Percentiles rank a stretch among this genome's conserved stretches.
phyloP scores from a whole-genome alignment of 2,888 invertebrate genomes.

The Lithodes maja region DNA sequence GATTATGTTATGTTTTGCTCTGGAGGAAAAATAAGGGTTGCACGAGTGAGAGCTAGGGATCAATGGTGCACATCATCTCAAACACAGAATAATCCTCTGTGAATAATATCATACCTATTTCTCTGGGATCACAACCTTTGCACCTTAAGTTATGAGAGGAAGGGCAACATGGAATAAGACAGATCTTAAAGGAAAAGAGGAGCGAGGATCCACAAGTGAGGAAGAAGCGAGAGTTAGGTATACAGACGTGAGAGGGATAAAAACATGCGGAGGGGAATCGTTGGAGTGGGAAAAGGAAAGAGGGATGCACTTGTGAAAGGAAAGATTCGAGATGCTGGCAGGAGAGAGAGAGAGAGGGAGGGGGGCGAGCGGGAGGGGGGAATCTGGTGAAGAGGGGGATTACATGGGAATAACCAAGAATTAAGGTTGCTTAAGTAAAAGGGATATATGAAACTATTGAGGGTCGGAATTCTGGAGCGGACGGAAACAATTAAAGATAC shows the following conservation, averaged over 20 bases:
- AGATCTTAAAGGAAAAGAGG: not conserved
- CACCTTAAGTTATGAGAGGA: no score
- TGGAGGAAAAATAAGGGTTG: no score
- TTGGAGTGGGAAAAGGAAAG: not conserved
- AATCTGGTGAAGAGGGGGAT: not conserved
- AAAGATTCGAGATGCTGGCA: not conserved
- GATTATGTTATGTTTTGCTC: no score
- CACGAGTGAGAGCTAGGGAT: no score
- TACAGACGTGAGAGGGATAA: no score
- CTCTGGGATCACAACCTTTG: no score
- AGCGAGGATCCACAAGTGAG: conserved; percentile 13
- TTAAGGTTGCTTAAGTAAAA: not conserved
- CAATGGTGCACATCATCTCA: no score
- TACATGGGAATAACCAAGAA: not conserved
- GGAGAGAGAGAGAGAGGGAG: no score
- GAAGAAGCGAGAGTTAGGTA: not conserved
- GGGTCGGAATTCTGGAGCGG: not conserved
- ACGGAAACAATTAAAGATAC: no score
- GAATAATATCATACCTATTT: no score
- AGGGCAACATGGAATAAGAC: no score
- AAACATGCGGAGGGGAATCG: not conserved
- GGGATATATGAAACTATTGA: not conserved
- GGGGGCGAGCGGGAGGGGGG: not conserved
- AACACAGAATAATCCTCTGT: no score
- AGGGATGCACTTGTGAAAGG: not conserved